Evolutionary conservation across 2,797 vertebrate genomes (phyloP), one percentile per base, ranked within the genome.

Genomic region (Megaceryle alcyon): DNA sequence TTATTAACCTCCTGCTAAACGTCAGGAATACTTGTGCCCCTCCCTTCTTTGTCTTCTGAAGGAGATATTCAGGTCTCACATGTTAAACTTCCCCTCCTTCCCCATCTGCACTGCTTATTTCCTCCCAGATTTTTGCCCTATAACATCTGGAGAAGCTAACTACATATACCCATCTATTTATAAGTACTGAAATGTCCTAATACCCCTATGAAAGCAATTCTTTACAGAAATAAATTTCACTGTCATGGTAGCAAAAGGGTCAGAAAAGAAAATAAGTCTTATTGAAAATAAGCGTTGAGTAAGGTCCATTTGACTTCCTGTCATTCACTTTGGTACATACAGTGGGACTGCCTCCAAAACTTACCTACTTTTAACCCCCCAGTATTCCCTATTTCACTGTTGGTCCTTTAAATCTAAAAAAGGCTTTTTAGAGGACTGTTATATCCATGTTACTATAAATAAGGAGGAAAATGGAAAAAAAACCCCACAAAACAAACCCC

Each of bases 191-290:
- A 87, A 86, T 87, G 73, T 91, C 46, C 7, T 35, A 66, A 89
- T 72, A 59, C 4, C 14, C 15, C 43, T 69, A 35, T 14, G 57
- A 86, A 94, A 94, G 61, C 48, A 89, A 71, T 71, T 93, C 28
- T 68, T 21, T 54, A 71, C 21, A 63, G 65, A 96, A 89, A 87
- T 59, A 93, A 93, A 95, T 54, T 83, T 81, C 57, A 87, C 31
- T 91, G 57, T 87, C 76, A 83, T 21, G 35, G 57, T 31, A 90
- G 17, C 76, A 54, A 92, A 94, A 88, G n/a, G 64, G 89, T 28
- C 2, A 7, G 81, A 87, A 51, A 80, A 77, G 86, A 91, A 96
- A 95, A 96, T 87, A 6, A 82, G 60, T 49, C 72, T 95, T 82
- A 75, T 48, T 81, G 89, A 86, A 92, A 95, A 3, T 33, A 94